Base-by-base conservation (phyloP, 2,888 invertebrate species). In the Antitype chi region DNA sequence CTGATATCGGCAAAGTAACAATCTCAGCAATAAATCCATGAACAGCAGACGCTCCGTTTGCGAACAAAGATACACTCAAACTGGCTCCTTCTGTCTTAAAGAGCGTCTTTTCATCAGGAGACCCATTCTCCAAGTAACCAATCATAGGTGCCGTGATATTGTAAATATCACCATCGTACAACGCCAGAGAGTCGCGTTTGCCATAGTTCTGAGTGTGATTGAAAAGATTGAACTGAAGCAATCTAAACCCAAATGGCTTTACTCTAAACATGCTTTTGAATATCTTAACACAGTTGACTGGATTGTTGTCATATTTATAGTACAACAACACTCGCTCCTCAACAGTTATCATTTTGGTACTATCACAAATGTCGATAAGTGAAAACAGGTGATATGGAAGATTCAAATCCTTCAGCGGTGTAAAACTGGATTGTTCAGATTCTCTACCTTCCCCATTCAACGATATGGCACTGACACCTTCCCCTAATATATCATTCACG, bases 11-110 rank as follows among this genome's bases (percentile, higher is more conserved):
- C 60, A 99, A 95, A 0, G 99, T 99, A 0, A 99, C 98, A 70
- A 99, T 98, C 96, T 99, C 99, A 25, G 99, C 99, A 83, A 99
- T 98, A 91, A 99, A 99, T 43, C 99, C 99, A 94, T 99, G 98
- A 25, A 97, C 97, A n/a, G 98, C 98, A 49, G 99, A 99, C 1
- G 99, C 99, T 43, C 99, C 99, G 87, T 99, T 99, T 0, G 99
- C 99, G 90, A 99, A 99, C 32, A 99, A 94, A 90, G 99, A 98
- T 0, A 99, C 97, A 89, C 99, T 99, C 86, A 99, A 94, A 88
- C 98, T 98, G 0, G 98, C 97, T 32, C 98, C 98, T 74, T 97
- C 97, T 0, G 98, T 98, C 89, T 97, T 98, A 89, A 98, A 98
- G 70, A 99, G 97, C 82, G 97, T 97, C 89, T 98, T 98, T 87